Base-by-base conservation (phyloP, 1,140 invertebrate genomes). In the Parasteatoda tepidariorum region DNA sequence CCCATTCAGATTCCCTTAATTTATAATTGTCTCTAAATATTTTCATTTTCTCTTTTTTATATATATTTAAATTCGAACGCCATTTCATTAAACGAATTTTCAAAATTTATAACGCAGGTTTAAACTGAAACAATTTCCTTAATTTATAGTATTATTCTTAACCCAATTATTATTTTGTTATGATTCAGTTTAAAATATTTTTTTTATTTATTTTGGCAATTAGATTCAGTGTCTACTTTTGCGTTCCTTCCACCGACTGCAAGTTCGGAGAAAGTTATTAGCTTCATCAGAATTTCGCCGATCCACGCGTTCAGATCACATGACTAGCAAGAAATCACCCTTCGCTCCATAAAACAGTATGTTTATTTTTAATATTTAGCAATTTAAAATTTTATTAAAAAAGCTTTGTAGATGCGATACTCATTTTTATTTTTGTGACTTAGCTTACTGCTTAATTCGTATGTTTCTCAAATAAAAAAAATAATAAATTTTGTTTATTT, bases 181-280 rank as follows among this genome's bases (percentile, higher is more conserved):
- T 59, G 18, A 26, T 34, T 18, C n/a, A 13, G 26, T 33, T 28
- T 70, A 9, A 22, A 31, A 11, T n/a, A n/a, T n/a, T 31, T 38
- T 81, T 61, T 59, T 68, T 24, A 33, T 81, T 38, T 68, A 48
- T 55, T 68, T 57, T 57, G n/a, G 41, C 22, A 13, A 5, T 41
- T 59, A 83, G 81, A 26, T 83, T 26, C 81, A 83, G 34, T 28
- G 24, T 22, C 81, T 83, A 7, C 18, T 83, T n/a, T 18, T 64
- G 59, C 28, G 81, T 9, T 64, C 81, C 22, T 66, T 83, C 61
- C 81, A 74, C 2, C 11, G 68, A n/a, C 30, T 73, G 15, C 55
- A 57, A 15, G 30, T 83, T 13, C 81, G 74, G 34, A 68, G 70
- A 22, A 74, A 41, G 59, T 30, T 83, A n/a, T 62, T 67, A 2